Evolutionary conservation across 2,888 invertebrate genomes (phyloP).

Genomic region (Synergus japonicus): DNA sequence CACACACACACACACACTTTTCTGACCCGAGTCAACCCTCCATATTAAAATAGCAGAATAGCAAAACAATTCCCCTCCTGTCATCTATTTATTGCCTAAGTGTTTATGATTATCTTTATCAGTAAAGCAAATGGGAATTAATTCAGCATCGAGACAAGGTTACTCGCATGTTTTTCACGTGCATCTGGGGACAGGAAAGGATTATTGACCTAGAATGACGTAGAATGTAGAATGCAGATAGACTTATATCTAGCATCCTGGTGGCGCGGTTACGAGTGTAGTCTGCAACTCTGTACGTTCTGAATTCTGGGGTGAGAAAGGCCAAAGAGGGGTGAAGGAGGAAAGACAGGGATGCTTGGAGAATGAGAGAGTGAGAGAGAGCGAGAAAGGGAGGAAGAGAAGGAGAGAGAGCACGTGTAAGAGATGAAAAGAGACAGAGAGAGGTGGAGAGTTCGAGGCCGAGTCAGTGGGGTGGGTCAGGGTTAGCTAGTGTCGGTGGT

Average conservation of each 20-base stretch:
- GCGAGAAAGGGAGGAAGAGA: slow-evolving; percentile 34
- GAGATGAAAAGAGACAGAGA: slow-evolving; percentile 27
- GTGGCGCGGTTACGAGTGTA: not conserved
- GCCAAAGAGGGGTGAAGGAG: slow-evolving; percentile 44
- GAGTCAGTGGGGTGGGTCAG: slow-evolving; percentile 61
- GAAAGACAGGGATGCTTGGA: slow-evolving; percentile 42
- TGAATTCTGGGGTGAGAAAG: slow-evolving; percentile 30
- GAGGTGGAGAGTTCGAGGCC: slow-evolving; percentile 53
- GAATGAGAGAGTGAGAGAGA: slow-evolving; percentile 36
- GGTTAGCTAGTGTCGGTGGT: slow-evolving; percentile 54
- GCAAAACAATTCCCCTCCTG: not conserved
- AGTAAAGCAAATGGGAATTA: slow-evolving; percentile 28
- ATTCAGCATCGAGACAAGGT: slow-evolving; percentile 25
- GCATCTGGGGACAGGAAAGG: slow-evolving; percentile 41
- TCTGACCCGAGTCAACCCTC: not conserved
- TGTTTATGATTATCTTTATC: slow-evolving; percentile 26
- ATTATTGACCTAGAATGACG: slow-evolving; percentile 55
- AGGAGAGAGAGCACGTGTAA: slow-evolving; percentile 28
- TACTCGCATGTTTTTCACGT: slow-evolving; percentile 31
- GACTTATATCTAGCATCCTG: not conserved
- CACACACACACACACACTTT: too few relatives aligned
- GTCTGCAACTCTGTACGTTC: slow-evolving; percentile 9
- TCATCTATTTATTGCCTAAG: slow-evolving; percentile 9
- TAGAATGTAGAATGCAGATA: not conserved
- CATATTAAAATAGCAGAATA: not conserved